Evolutionary conservation across 2,888 invertebrate genomes (phyloP).

Genomic region (Erebia ligea): DNA sequence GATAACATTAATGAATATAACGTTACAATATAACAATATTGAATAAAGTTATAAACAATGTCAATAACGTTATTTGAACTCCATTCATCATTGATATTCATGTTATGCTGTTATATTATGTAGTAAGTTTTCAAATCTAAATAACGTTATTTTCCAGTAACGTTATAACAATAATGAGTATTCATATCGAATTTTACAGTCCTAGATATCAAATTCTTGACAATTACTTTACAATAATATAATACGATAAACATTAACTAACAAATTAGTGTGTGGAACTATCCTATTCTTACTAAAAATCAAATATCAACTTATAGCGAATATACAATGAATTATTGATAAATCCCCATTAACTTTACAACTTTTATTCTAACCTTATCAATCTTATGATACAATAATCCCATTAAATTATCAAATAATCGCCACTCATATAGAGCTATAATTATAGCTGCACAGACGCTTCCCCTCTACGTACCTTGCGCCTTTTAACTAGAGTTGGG

Average conservation of each 20-base stretch:
- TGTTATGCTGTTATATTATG: not conserved
- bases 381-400: not conserved
- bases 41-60: constrained; percentile 1
- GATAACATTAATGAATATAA: not conserved
- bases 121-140: not conserved
- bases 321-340: constrained; percentile 23
- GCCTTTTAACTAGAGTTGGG: not conserved
- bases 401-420: not conserved
- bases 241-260: not conserved
- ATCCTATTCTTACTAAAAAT: constrained; percentile 16
- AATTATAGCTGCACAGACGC: not conserved
- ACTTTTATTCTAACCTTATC: not conserved
- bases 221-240: constrained; percentile 2
- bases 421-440: not conserved
- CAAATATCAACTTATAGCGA: constrained; percentile 11
- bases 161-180: constrained; percentile 4
- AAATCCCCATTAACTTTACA: not conserved
- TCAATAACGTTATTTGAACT: not conserved
- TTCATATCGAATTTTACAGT: constrained; percentile 12
- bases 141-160: constrained; percentile 9
- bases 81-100: not conserved
- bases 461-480: not conserved
- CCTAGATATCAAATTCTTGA: constrained; percentile 4
- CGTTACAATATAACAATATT: not conserved
- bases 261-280: constrained; percentile 18